Percentiles rank a stretch among this genome's conserved stretches.
These are phyloP conservation scores for Periphyllus acericola DNA, from an alignment of 2,888 invertebrate genomes.

Conservation along the genomic window DNA sequence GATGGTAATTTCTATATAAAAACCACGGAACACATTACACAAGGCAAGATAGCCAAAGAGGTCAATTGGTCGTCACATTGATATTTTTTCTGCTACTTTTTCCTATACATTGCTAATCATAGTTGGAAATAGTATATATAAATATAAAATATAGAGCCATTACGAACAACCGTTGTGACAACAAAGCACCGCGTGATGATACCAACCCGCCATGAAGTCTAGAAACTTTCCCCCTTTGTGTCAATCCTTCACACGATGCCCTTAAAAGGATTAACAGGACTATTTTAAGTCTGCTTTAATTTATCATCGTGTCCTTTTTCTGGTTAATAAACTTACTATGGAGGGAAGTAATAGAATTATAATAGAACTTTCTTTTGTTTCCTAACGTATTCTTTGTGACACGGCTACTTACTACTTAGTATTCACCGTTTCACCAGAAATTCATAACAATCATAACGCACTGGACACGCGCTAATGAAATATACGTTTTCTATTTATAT, in stretches of 20 bases:
- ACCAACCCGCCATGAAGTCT: background rate
- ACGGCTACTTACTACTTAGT: constrained; percentile 25
- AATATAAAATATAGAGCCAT: background rate
- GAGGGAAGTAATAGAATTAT: background rate
- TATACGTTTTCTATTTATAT: background rate
- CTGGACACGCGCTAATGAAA: constrained; percentile 26
- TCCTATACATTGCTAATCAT: background rate
- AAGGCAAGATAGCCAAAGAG: constrained; percentile 38
- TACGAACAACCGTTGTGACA: constrained; percentile 26
- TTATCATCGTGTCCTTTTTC: background rate
- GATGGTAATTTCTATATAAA: background rate
- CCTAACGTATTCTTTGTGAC: background rate
- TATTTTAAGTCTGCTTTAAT: constrained; percentile 4
- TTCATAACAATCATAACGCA: background rate
- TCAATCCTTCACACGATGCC: background rate
- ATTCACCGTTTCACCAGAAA: constrained; percentile 21
- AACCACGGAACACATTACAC: background rate
- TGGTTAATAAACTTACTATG: constrained; percentile 13
- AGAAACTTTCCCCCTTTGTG: constrained; percentile 44
- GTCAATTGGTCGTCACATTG: constrained; percentile 50
- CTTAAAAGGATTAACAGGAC: constrained; percentile 41
- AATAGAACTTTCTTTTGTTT: constrained; percentile 35
- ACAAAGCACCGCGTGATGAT: constrained; percentile 8
- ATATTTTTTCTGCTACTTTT: constrained; percentile 35
- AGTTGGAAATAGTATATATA: background rate